Percentiles rank a stretch among this genome's conserved stretches.
Conservation (phyloP, 1,140 invertebrate genomes). For the Calephelis virginiensis region DNA sequence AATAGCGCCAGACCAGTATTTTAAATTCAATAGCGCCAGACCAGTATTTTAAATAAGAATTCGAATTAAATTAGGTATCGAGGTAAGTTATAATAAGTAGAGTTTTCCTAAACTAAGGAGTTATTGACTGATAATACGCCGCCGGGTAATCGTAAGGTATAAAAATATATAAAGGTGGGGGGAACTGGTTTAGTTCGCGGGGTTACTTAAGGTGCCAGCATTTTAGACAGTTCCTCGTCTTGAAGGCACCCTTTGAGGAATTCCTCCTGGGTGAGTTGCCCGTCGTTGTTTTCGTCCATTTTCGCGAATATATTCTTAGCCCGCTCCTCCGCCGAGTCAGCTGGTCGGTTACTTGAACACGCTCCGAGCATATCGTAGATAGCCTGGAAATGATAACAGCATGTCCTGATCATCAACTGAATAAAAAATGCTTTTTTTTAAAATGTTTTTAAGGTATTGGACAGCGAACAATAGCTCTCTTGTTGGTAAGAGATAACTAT, state of each 20-base stretch:
- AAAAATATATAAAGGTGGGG: conserved; percentile 40
- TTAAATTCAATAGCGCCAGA: too few species aligned
- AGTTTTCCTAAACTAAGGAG: conserved; percentile 1
- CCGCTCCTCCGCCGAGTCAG: conserved; percentile 95
- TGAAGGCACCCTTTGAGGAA: conserved; percentile 99
- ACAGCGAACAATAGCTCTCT: too few species aligned
- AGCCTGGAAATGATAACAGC: conserved; percentile 83
- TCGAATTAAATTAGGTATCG: too few species aligned
- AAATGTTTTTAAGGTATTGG: too few species aligned
- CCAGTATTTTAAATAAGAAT: too few species aligned
- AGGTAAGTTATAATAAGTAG: not conserved
- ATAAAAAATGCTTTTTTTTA: too few species aligned
- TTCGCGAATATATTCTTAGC: conserved; percentile 99
- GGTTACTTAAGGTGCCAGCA: conserved; percentile 90
- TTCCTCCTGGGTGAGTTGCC: conserved; percentile 98
- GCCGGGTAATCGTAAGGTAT: conserved; percentile 50
- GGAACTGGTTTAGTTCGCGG: conserved; percentile 29
- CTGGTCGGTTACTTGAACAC: conserved; percentile 94
- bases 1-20: too few species aligned
- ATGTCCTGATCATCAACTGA: not conserved
- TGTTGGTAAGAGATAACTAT: too few species aligned
- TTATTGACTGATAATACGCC: conserved; percentile 28
- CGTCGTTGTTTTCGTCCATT: conserved; percentile 99
- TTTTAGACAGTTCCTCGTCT: conserved; percentile 97
- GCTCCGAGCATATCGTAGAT: conserved; percentile 99